These are phyloP conservation scores for Macrosiphum euphorbiae DNA, from an alignment of 2,888 invertebrate species.

Conservation along the genomic window DNA sequence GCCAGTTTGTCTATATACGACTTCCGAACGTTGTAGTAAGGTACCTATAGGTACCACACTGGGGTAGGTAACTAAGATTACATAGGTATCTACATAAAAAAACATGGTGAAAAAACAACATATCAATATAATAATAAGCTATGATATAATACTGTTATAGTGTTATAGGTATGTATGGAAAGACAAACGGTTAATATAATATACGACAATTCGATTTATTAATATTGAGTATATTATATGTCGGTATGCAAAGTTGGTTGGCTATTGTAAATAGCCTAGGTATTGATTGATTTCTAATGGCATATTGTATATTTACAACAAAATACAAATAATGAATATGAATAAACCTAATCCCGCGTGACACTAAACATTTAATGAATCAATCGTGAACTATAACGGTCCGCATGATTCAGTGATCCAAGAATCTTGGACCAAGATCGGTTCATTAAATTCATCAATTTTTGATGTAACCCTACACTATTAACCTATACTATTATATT, in stretches of 20 bases:
- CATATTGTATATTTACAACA: not conserved
- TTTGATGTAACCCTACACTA: not conserved
- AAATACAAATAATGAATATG: not conserved
- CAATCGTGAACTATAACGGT: not conserved
- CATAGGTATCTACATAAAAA: too few species aligned
- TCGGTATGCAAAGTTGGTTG: not conserved
- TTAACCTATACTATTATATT: not conserved
- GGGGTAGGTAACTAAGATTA: too few species aligned
- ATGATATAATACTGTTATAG: too few species aligned
- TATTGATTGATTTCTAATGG: not conserved
- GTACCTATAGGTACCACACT: too few species aligned
- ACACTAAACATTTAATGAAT: not conserved
- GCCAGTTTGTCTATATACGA: not conserved
- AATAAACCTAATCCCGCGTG: not conserved
- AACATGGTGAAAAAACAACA: not conserved
- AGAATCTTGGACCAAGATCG: too few species aligned
- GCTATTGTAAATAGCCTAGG: too few species aligned
- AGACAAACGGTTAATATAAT: not conserved
- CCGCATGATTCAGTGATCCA: not conserved
- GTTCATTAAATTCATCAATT: not conserved
- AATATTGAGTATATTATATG: not conserved
- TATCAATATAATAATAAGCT: not conserved
- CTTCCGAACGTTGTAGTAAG: not conserved
- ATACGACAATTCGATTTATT: not conserved
- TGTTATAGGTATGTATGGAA: too few species aligned